Evolutionary conservation across 2,797 vertebrate species (phyloP).

Genomic region (Allobates femoralis): DNA sequence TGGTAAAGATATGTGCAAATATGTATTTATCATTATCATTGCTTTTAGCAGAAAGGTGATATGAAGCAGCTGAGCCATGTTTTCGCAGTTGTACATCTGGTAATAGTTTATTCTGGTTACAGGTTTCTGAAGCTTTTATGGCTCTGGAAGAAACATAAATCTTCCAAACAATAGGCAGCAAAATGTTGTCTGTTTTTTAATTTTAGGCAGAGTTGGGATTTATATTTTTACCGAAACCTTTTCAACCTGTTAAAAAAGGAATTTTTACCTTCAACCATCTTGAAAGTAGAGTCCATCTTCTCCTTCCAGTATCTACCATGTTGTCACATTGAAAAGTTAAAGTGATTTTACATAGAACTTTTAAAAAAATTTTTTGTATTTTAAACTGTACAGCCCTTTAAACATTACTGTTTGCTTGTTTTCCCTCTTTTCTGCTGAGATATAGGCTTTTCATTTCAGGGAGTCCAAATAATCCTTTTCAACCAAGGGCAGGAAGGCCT

Average conservation of each 20-base stretch:
- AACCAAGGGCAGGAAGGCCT: too few species aligned
- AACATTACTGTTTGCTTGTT: too few species aligned
- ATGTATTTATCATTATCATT: background rate
- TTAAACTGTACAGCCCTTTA: too few species aligned
- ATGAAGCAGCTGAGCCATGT: background rate
- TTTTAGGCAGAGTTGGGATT: background rate
- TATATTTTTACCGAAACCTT: background rate
- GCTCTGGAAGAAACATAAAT: background rate
- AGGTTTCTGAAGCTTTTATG: conserved; percentile 18
- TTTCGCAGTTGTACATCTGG: background rate
- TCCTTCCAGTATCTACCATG: too few species aligned
- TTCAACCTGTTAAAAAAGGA: background rate
- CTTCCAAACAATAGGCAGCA: background rate
- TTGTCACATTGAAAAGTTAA: too few species aligned
- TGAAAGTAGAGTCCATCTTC: too few species aligned
- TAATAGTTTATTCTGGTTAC: background rate
- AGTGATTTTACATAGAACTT: too few species aligned
- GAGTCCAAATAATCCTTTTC: too few species aligned
- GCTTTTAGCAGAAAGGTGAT: background rate
- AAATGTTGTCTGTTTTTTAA: conserved; percentile 1
- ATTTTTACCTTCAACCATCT: background rate
- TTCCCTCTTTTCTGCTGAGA: too few species aligned
- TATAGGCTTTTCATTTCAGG: too few species aligned
- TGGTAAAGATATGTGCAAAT: background rate
- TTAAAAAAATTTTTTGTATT: too few species aligned